Percentiles rank a stretch among this genome's conserved stretches.
phyloP scores from a whole-genome alignment of 1,140 invertebrate species.

The Frieseomelitta varia region DNA sequence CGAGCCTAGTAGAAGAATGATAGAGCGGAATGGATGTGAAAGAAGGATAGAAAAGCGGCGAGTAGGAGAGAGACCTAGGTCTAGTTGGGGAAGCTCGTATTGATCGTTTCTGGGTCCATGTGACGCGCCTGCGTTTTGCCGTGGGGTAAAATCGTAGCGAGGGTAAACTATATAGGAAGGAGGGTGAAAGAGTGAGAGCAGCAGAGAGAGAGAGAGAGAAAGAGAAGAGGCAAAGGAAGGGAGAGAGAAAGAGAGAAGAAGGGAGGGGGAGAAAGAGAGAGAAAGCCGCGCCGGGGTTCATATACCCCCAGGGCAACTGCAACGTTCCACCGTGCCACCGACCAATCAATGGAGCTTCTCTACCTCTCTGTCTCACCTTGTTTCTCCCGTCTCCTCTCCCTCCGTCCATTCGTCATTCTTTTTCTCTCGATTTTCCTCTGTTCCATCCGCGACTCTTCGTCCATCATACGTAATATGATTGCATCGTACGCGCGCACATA shows the following conservation, averaged over 20 bases:
- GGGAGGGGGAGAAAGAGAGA: slow-evolving; percentile 65
- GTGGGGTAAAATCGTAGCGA: slow-evolving; percentile 78
- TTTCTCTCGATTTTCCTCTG: slow-evolving; percentile 47
- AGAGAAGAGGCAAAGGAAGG: slow-evolving; percentile 63
- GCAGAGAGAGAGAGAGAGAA: slow-evolving; percentile 61
- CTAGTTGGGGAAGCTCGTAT: slow-evolving; percentile 70
- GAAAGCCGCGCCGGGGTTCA: slow-evolving; percentile 76
- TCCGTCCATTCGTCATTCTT: slow-evolving; percentile 43
- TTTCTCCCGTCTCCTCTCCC: slow-evolving; percentile 35
- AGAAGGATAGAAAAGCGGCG: slow-evolving; percentile 46
- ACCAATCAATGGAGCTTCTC: slow-evolving; percentile 80
- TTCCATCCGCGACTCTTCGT: slow-evolving; percentile 37
- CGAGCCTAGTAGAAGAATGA: slow-evolving; percentile 25
- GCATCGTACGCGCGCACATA: slow-evolving; percentile 17
- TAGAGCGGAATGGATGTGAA: slow-evolving; percentile 13
- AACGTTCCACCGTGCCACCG: slow-evolving; percentile 74
- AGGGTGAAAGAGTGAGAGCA: slow-evolving; percentile 59
- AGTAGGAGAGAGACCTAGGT: slow-evolving; percentile 48
- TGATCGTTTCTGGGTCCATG: slow-evolving; percentile 80
- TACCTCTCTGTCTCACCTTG: slow-evolving; percentile 35
- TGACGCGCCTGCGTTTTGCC: slow-evolving; percentile 79
- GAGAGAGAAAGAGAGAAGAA: slow-evolving; percentile 58
- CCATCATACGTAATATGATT: slow-evolving; percentile 52
- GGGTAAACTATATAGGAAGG: slow-evolving; percentile 68
- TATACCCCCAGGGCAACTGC: slow-evolving; percentile 79